Base-by-base conservation (phyloP, 2,113 vertebrate genomes). In the Saccopteryx bilineata region DNA sequence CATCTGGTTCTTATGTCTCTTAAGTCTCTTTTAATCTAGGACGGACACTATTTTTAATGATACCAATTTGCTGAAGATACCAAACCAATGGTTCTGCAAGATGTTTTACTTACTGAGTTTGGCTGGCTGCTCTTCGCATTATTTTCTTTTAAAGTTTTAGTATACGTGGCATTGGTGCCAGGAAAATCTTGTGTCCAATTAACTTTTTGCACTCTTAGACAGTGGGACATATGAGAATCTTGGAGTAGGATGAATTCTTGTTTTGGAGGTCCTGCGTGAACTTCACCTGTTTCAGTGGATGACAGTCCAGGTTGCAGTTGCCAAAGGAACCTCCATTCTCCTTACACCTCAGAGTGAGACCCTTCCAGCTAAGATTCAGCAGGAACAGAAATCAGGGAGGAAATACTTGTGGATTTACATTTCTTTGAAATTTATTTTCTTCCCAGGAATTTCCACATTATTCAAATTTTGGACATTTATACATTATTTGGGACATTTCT, bases 61-160 rank as follows among this genome's bases (percentile, higher is more conserved):
- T 50, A 72, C 15, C 14, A 11, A 92, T 83, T 96, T 65, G 48
- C 58, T 46, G 46, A 93, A 17, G 9, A 39, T 69, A 90, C 24
- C 19, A 33, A 86, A 50, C 31, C 66, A 86, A 82, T 82, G 18
- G 52, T 89, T 95, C 39, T 92, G 23, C 24, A 82, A 79, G 91
- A 78, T 69, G 6, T 87, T 83, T 17, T 54, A 82, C 14, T 88
- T 96, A 89, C 2, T 76, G 63, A 21, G 78, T 76, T 93, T 89
- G 48, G 54, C 68, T 96, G 79, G 12, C 82, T 85, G 23, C 63
- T 60, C 15, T 54, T 91, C 84, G 78, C 13, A 21, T 85, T 91
- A 82, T 60, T 94, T 95, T 93, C 56, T 90, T 68, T 68, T 90
- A 46, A 93, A 56, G 58, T 96, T 93, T 95, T 94, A 91, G 69